phyloP scores from a whole-genome alignment of 2,888 invertebrate species.

The Aromia moschata region DNA sequence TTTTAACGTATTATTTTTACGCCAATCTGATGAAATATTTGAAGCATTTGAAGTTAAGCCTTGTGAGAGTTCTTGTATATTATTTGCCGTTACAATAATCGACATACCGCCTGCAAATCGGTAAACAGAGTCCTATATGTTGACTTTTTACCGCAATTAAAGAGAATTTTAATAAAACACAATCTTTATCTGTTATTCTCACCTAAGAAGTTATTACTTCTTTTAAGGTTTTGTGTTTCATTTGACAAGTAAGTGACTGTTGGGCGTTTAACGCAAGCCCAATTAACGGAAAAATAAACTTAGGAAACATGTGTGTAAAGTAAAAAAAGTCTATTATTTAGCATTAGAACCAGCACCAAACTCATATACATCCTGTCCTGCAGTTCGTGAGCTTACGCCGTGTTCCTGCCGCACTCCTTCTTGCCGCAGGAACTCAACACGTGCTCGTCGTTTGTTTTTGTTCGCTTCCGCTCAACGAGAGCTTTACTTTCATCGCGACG shows the following conservation, averaged over 20 bases:
- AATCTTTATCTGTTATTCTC: no score
- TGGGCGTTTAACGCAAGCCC: background rate
- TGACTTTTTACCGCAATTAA: no score
- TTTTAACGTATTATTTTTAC: no score
- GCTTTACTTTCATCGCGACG: constrained; percentile 33
- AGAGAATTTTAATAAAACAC: no score
- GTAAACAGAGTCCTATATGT: no score
- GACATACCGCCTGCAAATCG: no score
- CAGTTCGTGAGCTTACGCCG: constrained; percentile 30
- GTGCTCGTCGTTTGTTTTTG: constrained; percentile 56
- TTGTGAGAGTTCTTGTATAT: no score
- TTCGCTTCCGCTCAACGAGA: constrained; percentile 49
- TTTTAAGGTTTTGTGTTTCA: no score
- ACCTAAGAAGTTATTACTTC: no score
- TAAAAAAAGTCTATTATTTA: constrained; percentile 34
- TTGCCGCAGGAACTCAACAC: constrained; percentile 47
- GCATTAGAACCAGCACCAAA: constrained; percentile 29
- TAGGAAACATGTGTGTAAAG: constrained; percentile 30
- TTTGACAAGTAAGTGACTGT: constrained; percentile 2
- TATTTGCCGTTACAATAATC: no score
- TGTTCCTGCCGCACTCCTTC: constrained; percentile 31
- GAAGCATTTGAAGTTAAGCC: no score
- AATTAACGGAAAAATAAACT: constrained; percentile 16
- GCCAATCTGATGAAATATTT: no score
- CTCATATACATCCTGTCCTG: constrained; percentile 46